These are phyloP conservation scores for Epirrita christyi DNA, from an alignment of 2,888 invertebrate genomes.

Conservation along the genomic window DNA sequence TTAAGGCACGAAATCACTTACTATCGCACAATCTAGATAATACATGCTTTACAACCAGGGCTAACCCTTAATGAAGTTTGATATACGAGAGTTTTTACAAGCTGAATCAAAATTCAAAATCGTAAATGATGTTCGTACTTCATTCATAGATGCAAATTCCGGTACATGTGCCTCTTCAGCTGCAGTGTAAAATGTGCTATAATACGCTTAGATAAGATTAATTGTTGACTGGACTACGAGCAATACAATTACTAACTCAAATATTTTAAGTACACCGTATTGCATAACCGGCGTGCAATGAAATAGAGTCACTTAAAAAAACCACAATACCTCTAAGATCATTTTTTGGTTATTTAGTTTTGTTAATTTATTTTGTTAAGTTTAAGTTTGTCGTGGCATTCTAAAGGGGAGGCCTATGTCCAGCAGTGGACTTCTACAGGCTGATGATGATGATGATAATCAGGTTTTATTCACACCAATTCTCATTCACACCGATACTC, in stretches of 20 bases:
- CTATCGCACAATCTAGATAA: constrained; percentile 72
- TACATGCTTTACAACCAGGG: constrained; percentile 67
- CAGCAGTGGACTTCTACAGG: no score
- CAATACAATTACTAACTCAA: no score
- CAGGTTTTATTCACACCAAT: constrained; percentile 21
- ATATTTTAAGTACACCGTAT: no score
- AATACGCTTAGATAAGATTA: background rate
- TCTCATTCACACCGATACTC: constrained; percentile 44
- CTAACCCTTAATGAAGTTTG: constrained; percentile 65
- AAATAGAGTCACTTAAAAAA: no score
- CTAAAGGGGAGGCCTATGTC: no score
- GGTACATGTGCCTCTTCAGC: background rate
- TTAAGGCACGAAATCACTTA: constrained; percentile 13
- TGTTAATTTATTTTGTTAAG: no score
- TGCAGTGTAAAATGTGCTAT: background rate
- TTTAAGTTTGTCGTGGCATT: no score
- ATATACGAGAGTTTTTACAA: constrained; percentile 46
- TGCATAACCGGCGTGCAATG: no score
- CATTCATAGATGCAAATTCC: constrained; percentile 22
- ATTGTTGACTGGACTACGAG: no score
- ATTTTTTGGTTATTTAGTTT: no score
- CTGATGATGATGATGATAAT: background rate
- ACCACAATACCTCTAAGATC: no score
- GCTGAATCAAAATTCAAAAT: constrained; percentile 1
- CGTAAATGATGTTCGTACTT: constrained; percentile 14